Conservation (phyloP, 2,888 invertebrate genomes). For the Spodoptera littoralis region DNA sequence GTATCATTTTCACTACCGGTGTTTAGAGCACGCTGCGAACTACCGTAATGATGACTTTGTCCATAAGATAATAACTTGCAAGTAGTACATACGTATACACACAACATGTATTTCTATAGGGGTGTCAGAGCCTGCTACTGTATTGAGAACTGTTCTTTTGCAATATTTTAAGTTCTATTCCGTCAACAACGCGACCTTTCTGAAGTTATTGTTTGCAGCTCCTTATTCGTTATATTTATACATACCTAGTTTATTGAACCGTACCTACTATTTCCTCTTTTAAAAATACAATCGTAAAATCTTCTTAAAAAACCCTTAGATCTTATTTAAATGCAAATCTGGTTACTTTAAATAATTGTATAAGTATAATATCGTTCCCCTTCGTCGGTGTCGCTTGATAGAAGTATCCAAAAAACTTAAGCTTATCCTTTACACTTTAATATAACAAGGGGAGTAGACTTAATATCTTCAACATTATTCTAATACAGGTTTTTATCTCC, state of each 20-base stretch:
- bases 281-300: no score
- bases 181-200: no score
- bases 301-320: no score
- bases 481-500: constrained; percentile 40
- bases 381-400: constrained; percentile 18
- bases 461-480: constrained; percentile 35
- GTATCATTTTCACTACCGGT: constrained; percentile 62
- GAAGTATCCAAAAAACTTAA: constrained; percentile 19
- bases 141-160: no score
- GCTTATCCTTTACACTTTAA: constrained; percentile 35
- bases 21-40: constrained; percentile 41
- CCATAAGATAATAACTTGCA: constrained; percentile 38
- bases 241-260: no score
- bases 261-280: no score
- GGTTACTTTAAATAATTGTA: constrained; percentile 42
- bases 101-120: constrained; percentile 21
- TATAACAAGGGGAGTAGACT: constrained; percentile 35
- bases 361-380: constrained; percentile 40
- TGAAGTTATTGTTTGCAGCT: no score
- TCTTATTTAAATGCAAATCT: no score
- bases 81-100: constrained; percentile 7
- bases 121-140: constrained; percentile 7
- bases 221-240: no score
- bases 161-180: no score
- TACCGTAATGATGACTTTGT: constrained; percentile 53